These are phyloP conservation scores for Plumapathes pennacea DNA, from an alignment of 92 coral and sea anemone species.

Conservation along the genomic window DNA sequence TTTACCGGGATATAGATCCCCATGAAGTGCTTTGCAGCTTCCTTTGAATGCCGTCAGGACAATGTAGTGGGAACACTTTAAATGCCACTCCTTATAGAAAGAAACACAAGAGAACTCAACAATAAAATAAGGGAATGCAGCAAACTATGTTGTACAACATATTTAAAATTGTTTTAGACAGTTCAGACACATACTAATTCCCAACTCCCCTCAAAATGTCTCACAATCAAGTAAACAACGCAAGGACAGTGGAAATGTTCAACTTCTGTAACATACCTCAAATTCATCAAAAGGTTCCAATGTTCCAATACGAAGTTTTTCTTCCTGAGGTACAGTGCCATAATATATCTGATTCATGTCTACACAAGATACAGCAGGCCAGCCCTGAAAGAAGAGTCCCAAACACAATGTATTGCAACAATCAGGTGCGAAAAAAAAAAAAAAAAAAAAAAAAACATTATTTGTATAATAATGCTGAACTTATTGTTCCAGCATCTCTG, in stretches of 20 bases:
- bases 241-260: too few species aligned
- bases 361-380: slow-evolving; percentile 61
- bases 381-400: slow-evolving; percentile 37
- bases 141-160: too few species aligned
- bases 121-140: too few species aligned
- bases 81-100: slow-evolving; percentile 69
- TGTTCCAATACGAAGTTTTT: slow-evolving; percentile 49
- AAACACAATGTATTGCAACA: neutral
- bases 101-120: too few species aligned
- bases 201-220: too few species aligned
- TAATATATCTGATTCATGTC: slow-evolving; percentile 62
- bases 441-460: neutral
- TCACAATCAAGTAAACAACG: too few species aligned
- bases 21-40: slow-evolving; percentile 28
- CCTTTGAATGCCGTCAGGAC: slow-evolving; percentile 72
- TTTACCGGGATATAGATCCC: slow-evolving; percentile 50
- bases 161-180: too few species aligned
- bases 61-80: slow-evolving; percentile 72
- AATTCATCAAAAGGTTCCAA: slow-evolving; percentile 84
- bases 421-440: neutral
- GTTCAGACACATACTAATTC: too few species aligned
- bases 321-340: slow-evolving; percentile 33
- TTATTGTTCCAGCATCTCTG: too few species aligned
- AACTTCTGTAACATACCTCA: slow-evolving; percentile 74
- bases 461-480: neutral